Base-by-base conservation (phyloP, 37 sponge, comb jelly and placozoan species). In the Spongia lamella region DNA sequence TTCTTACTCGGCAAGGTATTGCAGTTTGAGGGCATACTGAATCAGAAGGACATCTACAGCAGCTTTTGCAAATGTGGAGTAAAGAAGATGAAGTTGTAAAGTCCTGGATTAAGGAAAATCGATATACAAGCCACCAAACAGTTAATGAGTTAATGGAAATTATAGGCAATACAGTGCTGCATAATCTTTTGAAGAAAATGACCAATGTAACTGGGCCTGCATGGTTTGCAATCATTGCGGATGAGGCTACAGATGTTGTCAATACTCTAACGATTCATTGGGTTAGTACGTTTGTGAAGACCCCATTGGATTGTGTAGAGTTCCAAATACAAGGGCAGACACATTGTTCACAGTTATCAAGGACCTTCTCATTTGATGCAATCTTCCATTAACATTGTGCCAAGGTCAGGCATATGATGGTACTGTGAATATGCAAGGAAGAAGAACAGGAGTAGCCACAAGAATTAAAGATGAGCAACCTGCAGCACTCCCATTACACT, bases 331-430 rank as follows among this genome's bases (percentile, higher is more conserved):
- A 19, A 69, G 49, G 30, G 68, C 76, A 40, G 81, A 79, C 40
- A 86, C 76, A 22, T 49, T 86, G 52, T 67, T 33, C 50, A 57
- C 34, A 16, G 40, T 75, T 24, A 52, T 86, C 52, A 72, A 75
- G 43, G 87, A 80, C 35, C 31, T 79, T 56, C 76, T 86, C 15
- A 56, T 74, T 7, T 56, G 87, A 56, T 79, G 80, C 25, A 65
- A 32, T 21, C 82, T 86, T 13, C 70, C 78, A 47, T 31, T 84
- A 50, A 57, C 26, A 15, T 30, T 80, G 35, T 80, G 87, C 55
- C 75, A 77, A 53, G 83, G 83, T 20, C 76, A 82, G 51, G 87
- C 76, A 55, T 84, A 78, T 38, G 79, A 84, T 70, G 79, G 85
- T 31, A 72, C 85, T 34, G 79, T 79, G 14, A 75, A 74, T 29